These are phyloP conservation scores for Melinaea menophilus DNA, from an alignment of 2,888 invertebrate genomes.

Conservation along the genomic window DNA sequence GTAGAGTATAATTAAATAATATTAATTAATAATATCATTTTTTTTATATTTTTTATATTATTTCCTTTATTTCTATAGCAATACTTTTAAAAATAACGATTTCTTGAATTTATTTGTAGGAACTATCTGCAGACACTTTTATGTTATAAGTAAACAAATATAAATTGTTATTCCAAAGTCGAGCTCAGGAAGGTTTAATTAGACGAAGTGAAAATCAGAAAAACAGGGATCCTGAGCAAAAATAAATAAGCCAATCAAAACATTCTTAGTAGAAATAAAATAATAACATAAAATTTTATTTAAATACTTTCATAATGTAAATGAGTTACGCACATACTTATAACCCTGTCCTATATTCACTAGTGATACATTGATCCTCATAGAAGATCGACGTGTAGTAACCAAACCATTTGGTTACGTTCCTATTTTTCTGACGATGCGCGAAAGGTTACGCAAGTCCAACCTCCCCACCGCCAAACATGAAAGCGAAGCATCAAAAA, in stretches of 20 bases:
- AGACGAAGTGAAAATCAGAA: slow-evolving; percentile 4
- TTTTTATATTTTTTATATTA: too few species aligned
- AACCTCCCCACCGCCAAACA: too few species aligned
- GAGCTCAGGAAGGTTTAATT: slow-evolving; percentile 2
- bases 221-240: not conserved
- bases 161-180: not conserved
- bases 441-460: too few species aligned
- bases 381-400: too few species aligned
- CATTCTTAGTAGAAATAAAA: too few species aligned
- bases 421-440: too few species aligned
- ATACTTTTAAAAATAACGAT: not conserved
- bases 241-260: not conserved
- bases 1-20: too few species aligned
- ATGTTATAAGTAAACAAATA: slow-evolving; percentile 1
- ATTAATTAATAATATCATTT: too few species aligned
- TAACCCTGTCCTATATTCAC: not conserved
- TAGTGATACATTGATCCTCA: not conserved
- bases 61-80: too few species aligned
- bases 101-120: not conserved
- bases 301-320: not conserved
- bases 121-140: not conserved
- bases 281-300: too few species aligned
- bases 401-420: too few species aligned
- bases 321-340: not conserved
- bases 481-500: too few species aligned